phyloP scores from a whole-genome alignment of 2,797 vertebrate genomes.

The Anolis apletophallus region DNA sequence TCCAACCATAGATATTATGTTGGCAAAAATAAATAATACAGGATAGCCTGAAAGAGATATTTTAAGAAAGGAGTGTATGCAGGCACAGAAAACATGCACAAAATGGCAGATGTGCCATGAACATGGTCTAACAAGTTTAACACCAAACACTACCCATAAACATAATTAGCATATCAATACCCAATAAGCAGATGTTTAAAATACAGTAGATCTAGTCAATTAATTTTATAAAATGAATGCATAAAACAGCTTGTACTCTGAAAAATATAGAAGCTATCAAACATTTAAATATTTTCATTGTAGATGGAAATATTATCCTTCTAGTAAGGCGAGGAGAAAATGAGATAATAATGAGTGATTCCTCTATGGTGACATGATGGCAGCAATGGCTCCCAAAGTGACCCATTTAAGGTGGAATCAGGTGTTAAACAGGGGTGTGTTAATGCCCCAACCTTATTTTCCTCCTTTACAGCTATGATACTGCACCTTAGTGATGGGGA shows the following conservation, averaged over 20 bases:
- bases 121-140: not conserved
- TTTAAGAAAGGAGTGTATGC: not conserved
- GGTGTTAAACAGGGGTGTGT: too few species aligned
- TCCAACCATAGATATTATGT: not conserved
- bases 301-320: not conserved
- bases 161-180: not conserved
- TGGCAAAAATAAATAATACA: slow-evolving; percentile 24
- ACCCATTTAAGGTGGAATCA: too few species aligned
- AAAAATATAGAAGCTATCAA: not conserved
- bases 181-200: not conserved
- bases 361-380: too few species aligned
- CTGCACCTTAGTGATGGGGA: too few species aligned
- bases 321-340: not conserved
- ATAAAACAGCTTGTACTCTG: not conserved
- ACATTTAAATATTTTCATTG: not conserved
- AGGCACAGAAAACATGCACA: slow-evolving; percentile 19
- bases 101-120: slow-evolving; percentile 11
- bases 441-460: too few species aligned
- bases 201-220: slow-evolving; percentile 52
- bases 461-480: too few species aligned
- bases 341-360: not conserved
- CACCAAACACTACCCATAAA: not conserved
- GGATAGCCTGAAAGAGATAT: not conserved
- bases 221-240: slow-evolving; percentile 28
- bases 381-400: too few species aligned